These are phyloP conservation scores for Gymnogyps californianus DNA, from an alignment of 2,113 vertebrate genomes.

Conservation along the genomic window DNA sequence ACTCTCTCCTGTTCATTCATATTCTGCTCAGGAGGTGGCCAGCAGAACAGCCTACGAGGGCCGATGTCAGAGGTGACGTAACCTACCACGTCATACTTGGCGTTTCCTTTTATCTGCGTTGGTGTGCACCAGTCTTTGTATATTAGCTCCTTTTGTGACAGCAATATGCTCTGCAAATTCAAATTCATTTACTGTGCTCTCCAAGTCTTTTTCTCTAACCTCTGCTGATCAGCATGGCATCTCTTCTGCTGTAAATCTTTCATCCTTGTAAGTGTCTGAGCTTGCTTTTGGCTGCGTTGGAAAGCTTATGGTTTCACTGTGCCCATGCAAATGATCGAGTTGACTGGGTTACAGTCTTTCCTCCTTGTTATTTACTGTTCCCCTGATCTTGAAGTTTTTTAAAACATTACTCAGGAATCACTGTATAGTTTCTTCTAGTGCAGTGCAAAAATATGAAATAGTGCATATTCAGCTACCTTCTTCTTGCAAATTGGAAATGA, in stretches of 20 bases:
- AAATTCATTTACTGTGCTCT: neutral
- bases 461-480: neutral
- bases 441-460: neutral
- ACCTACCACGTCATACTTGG: neutral
- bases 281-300: neutral
- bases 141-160: neutral
- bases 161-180: neutral
- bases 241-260: neutral
- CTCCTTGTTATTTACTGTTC: neutral
- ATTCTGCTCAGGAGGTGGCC: neutral
- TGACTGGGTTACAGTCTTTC: neutral
- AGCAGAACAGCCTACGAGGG: neutral
- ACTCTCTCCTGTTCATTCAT: neutral
- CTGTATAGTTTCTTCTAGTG: neutral
- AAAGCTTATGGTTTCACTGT: neutral
- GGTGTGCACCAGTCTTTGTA: neutral
- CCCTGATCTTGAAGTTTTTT: neutral
- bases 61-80: neutral
- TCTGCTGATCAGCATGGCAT: neutral
- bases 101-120: neutral
- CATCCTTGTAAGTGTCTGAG: neutral
- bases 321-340: neutral
- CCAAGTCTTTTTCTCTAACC: neutral
- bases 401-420: neutral
- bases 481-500: neutral